phyloP scores from a whole-genome alignment of 2,888 invertebrate species.

The Caenorhabditis sulstoni region DNA sequence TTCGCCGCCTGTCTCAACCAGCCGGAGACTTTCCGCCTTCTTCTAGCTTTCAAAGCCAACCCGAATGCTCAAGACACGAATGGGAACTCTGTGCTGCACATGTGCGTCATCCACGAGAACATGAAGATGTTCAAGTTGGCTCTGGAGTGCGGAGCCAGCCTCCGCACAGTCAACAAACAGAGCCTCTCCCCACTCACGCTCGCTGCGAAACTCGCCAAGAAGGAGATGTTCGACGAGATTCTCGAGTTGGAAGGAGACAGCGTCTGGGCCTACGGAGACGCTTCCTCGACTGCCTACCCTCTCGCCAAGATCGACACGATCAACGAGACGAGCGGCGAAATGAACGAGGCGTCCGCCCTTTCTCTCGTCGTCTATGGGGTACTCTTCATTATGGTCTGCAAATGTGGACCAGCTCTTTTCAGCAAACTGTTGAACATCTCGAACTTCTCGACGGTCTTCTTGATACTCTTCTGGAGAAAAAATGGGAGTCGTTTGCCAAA shows the following conservation, averaged over 20 bases:
- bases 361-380: constrained; percentile 97
- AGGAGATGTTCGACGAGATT: constrained; percentile 94
- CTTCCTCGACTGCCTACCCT: constrained; percentile 87
- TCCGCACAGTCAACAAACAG: constrained; percentile 89
- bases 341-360: constrained; percentile 94
- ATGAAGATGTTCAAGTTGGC: constrained; percentile 92
- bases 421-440: constrained; percentile 95
- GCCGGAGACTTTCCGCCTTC: constrained; percentile 95
- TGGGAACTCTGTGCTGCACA: constrained; percentile 95
- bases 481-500: constrained; percentile 98
- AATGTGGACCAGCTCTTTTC: constrained; percentile 68
- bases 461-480: constrained; percentile 95
- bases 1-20: constrained; percentile 97
- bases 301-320: constrained; percentile 95
- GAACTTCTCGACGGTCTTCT: constrained; percentile 94
- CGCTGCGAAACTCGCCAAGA: constrained; percentile 92
- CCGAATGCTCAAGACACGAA: constrained; percentile 96
- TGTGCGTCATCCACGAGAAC: constrained; percentile 95
- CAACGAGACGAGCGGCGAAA: constrained; percentile 90
- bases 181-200: constrained; percentile 93
- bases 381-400: background rate
- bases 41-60: constrained; percentile 91
- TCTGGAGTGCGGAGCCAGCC: constrained; percentile 91
- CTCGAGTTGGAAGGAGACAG: constrained; percentile 95
- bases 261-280: constrained; percentile 92